A percentile compares a stretch with the other conserved stretches of the same genome.
Evolutionary conservation across 2,113 vertebrate species (phyloP).

Genomic region (Furnarius figulus): DNA sequence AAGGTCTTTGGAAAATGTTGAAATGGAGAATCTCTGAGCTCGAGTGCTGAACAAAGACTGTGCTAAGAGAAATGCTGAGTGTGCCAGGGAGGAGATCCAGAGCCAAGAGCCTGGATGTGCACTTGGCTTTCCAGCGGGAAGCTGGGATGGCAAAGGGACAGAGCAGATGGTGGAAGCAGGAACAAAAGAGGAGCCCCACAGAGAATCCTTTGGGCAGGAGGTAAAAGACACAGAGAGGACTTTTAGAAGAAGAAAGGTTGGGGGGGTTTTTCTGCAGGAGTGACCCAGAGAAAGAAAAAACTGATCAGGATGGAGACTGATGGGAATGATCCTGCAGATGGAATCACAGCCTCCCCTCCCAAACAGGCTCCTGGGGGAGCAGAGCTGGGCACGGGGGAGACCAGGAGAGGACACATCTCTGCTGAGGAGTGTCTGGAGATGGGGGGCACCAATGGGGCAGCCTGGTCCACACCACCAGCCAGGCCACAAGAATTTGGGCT

Average conservation of each 20-base stretch:
- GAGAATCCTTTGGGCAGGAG: background rate
- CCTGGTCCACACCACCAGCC: accelerated
- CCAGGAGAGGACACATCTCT: background rate
- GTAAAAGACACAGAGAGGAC: background rate
- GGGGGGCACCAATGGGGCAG: background rate
- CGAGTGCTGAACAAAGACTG: background rate
- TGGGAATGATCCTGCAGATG: background rate
- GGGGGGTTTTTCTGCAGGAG: background rate
- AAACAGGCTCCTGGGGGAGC: background rate
- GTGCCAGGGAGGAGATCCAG: background rate
- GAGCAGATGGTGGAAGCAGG: conserved; percentile 47
- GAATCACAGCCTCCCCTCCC: too few relatives aligned
- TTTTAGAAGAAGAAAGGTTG: background rate
- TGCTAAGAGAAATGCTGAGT: background rate
- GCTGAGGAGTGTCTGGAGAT: background rate
- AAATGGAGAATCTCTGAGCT: background rate
- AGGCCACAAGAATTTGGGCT: background rate
- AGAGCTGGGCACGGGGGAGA: background rate
- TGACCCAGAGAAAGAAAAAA: background rate
- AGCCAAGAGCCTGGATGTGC: background rate
- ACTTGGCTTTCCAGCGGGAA: background rate
- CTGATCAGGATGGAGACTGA: too few relatives aligned
- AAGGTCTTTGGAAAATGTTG: background rate
- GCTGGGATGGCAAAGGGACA: background rate
- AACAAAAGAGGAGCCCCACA: background rate